phyloP scores from a whole-genome alignment of 2,113 vertebrate species.

The Sapayoa aenigma region DNA sequence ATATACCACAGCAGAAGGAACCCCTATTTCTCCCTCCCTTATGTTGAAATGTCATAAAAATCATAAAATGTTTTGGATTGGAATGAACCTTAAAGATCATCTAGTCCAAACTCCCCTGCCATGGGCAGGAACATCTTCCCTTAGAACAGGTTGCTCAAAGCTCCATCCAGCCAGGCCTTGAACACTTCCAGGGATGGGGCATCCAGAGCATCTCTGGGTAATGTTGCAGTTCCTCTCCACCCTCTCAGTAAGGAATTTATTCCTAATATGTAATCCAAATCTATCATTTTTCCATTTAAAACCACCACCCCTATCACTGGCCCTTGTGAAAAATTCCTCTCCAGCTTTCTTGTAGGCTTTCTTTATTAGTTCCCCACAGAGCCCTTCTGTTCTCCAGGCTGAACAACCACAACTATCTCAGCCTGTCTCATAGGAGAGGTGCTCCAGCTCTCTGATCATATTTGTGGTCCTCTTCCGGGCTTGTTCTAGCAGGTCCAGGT shows the following conservation, averaged over 20 bases:
- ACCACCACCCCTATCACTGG: not conserved
- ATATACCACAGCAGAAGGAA: not conserved
- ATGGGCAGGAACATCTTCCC: not conserved
- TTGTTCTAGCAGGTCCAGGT: not conserved
- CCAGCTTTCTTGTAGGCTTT: not conserved
- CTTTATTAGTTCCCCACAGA: not conserved
- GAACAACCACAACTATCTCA: rapidly evolving
- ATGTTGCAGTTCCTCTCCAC: not conserved
- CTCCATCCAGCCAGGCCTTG: rapidly evolving
- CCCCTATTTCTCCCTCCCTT: not conserved
- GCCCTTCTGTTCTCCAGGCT: not conserved
- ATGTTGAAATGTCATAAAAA: not conserved
- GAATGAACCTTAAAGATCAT: not conserved
- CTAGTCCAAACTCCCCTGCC: not conserved
- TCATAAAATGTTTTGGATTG: not conserved
- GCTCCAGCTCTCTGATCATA: not conserved
- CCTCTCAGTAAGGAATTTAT: not conserved
- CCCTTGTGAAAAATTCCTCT: not conserved
- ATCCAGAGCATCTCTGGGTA: not conserved
- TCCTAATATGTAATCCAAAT: not conserved
- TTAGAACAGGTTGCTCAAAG: not conserved
- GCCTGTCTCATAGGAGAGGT: not conserved
- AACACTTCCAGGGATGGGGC: not conserved
- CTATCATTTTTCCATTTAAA: not conserved
- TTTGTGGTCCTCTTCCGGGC: not conserved